Evolutionary conservation across 1,140 invertebrate genomes (phyloP).

Genomic region (Drosophila kohkoa): DNA sequence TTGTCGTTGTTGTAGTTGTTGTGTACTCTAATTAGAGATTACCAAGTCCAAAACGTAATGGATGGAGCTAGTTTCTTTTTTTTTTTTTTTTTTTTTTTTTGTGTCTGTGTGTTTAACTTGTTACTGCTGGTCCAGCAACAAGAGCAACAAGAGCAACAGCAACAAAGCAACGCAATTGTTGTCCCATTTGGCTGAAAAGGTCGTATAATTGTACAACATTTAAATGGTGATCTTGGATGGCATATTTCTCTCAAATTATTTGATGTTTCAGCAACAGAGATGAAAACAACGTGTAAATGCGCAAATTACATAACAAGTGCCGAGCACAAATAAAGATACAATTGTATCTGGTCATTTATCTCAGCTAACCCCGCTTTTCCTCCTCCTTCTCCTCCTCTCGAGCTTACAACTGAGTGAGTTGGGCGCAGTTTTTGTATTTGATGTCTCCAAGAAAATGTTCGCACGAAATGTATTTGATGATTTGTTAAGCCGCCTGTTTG

Average conservation of each 20-base stretch:
- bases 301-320: constrained; percentile 72
- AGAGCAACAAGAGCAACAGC: not conserved
- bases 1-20: too few species aligned
- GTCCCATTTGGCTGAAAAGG: constrained; percentile 33
- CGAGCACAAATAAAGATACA: constrained; percentile 62
- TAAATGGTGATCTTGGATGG: constrained; percentile 68
- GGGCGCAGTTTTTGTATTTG: constrained; percentile 26
- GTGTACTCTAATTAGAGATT: constrained; percentile 10
- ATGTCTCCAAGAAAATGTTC: constrained; percentile 52
- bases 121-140: not conserved
- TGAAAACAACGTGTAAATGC: constrained; percentile 69
- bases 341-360: constrained; percentile 78
- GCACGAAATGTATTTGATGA: constrained; percentile 66
- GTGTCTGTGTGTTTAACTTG: not conserved
- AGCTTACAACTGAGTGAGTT: not conserved
- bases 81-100: not conserved
- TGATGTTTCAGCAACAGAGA: constrained; percentile 41
- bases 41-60: constrained; percentile 16
- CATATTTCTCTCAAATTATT: constrained; percentile 37
- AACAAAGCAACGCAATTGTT: constrained; percentile 27
- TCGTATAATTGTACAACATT: constrained; percentile 70
- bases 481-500: constrained; percentile 49
- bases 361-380: constrained; percentile 9
- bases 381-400: not conserved
- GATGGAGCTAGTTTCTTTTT: constrained; percentile 9